Conservation (phyloP, 2,888 invertebrate species). For the Craniophora ligustri region DNA sequence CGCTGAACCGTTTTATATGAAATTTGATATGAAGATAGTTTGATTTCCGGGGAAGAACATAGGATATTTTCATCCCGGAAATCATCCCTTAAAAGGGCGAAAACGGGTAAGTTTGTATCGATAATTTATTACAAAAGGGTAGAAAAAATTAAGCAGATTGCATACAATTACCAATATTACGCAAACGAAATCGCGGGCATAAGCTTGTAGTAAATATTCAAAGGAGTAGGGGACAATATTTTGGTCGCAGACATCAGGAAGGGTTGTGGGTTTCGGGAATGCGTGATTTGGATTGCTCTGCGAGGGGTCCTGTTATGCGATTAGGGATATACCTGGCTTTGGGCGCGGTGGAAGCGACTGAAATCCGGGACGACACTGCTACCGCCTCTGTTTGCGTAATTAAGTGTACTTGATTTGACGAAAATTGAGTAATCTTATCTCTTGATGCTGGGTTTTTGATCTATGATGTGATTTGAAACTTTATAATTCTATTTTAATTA, state of each 20-base stretch:
- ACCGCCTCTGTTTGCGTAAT: conserved; percentile 3
- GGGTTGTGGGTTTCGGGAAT: conserved; percentile 73
- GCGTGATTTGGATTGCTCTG: conserved; percentile 69
- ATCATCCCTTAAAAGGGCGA: no score
- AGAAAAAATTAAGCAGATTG: no score
- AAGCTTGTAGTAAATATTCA: conserved; percentile 84
- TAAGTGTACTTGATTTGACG: conserved; percentile 1
- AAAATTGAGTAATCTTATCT: not conserved
- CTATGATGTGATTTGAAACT: not conserved
- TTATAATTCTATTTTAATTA: no score
- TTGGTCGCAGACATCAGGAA: conserved; percentile 70
- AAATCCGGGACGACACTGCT: conserved; percentile 19
- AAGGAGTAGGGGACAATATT: conserved; percentile 78
- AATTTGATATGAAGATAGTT: no score
- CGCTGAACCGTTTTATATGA: no score
- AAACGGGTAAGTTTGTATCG: no score
- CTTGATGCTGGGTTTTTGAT: not conserved
- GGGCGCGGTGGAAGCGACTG: conserved; percentile 25
- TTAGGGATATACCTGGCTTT: conserved; percentile 54
- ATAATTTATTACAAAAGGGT: no score
- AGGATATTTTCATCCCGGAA: no score
- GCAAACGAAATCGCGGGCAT: no score
- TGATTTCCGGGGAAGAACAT: no score
- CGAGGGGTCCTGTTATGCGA: conserved; percentile 54
- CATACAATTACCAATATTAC: no score